Evolutionary conservation across 1,140 invertebrate genomes (phyloP), one percentile per base, ranked within the genome.

Genomic region (Whitmania pigra): DNA sequence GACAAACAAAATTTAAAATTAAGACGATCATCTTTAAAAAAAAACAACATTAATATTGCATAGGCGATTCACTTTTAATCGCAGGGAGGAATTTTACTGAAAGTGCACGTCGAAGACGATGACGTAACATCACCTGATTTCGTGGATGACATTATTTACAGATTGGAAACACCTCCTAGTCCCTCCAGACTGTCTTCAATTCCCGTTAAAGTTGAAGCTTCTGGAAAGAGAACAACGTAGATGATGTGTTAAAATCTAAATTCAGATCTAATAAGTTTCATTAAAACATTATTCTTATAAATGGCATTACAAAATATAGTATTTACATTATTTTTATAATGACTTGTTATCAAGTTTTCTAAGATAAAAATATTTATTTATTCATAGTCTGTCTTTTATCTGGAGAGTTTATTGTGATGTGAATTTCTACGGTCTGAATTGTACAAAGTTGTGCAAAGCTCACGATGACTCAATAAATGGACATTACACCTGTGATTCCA

Each of bases 341-440:
- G n/a, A n/a, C n/a, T n/a, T n/a, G n/a, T n/a, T n/a, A n/a, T n/a
- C n/a, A n/a, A n/a, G n/a, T n/a, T n/a, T n/a, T n/a, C n/a, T n/a
- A n/a, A n/a, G n/a, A n/a, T n/a, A n/a, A n/a, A n/a, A n/a, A n/a
- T n/a, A n/a, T n/a, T n/a, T 36, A 36, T 3, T 36, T 6, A 36
- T 3, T 36, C 31, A 36, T 6, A 70, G 69, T 11, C 49, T 70
- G 53, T 11, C 40, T 25, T 25, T 70, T 20, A 70, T 17, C 0
- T 70, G 53, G 36, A 3, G n/a, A 25, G n/a, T 70, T n/a, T 70
- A 70, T 49, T 70, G 69, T n/a, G 69, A 70, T 49, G 69, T 0
- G 0, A 53, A 70, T n/a, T 70, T 22, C 53, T 70, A 70, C 69
- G 69, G 69, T 5, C 4, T 9, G 7, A 27, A 25, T 53, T 70